These are phyloP conservation scores for Hirtodrosophila histrioides DNA, from an alignment of 2,888 invertebrate species.

Conservation along the genomic window DNA sequence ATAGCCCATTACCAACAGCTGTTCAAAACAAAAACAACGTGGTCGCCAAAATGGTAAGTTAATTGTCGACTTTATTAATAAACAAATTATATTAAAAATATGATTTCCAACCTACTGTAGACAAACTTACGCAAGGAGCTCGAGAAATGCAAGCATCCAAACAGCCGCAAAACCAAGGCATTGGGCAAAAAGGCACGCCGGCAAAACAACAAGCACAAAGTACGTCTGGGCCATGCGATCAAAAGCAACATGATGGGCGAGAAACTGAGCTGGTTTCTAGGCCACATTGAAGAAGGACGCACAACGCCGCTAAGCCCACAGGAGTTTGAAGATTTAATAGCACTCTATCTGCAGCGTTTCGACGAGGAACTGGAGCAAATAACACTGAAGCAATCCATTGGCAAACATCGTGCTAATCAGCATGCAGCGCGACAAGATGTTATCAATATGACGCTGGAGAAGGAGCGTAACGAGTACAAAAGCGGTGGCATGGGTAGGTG, in stretches of 20 bases:
- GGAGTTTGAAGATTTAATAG: constrained; percentile 86
- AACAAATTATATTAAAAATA: neutral
- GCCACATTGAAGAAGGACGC: constrained; percentile 86
- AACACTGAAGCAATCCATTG: constrained; percentile 90
- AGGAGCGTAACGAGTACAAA: constrained; percentile 90
- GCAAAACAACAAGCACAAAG: constrained; percentile 83
- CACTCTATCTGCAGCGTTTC: constrained; percentile 87
- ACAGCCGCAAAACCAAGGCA: constrained; percentile 92
- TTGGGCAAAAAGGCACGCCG: constrained; percentile 89
- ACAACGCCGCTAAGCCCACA: constrained; percentile 86
- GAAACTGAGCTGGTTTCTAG: constrained; percentile 91
- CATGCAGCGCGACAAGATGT: constrained; percentile 92
- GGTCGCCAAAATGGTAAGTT: constrained; percentile 46
- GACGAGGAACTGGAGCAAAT: constrained; percentile 93
- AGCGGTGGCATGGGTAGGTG: constrained; percentile 89
- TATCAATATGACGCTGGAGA: constrained; percentile 90
- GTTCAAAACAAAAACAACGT: constrained; percentile 53
- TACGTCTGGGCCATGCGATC: constrained; percentile 86
- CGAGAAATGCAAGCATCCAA: constrained; percentile 91
- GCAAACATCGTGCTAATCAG: constrained; percentile 88
- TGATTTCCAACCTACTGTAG: constrained; percentile 58
- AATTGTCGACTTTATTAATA: neutral
- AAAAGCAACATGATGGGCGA: constrained; percentile 91
- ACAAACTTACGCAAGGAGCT: constrained; percentile 85
- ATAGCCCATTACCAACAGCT: constrained; percentile 3